Base-by-base conservation (phyloP, 2,797 vertebrate genomes). In the Hafferia zeledoni region DNA sequence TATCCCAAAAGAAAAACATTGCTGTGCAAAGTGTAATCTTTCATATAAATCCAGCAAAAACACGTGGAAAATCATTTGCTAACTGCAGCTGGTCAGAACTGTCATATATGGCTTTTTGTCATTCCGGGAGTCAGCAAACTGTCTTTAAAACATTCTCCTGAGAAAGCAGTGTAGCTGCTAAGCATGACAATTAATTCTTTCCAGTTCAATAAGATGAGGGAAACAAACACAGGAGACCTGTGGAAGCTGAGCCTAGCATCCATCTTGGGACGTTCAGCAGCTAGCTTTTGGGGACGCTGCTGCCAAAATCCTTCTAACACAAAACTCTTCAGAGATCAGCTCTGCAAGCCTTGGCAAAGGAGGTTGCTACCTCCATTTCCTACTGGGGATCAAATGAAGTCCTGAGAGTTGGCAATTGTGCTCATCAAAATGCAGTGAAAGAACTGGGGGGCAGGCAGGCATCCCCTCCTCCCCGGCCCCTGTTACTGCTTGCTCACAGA, bases 401-500 rank as follows among this genome's bases (percentile, higher is more conserved):
- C 49, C 68, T 25, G 39, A 53, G n/a, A 30, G n/a, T 1, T 64
- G 43, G 49, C 24, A 68, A 23, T 1, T 7, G 4, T 18, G 28
- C 31, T 57, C 71, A 49, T 17, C 37, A 14, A 14, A 10, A 20
- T 6, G 11, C 78, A 68, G 53, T 9, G 39, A 35, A 35, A 24
- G 30, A 78, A 23, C 17, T 5, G 55, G 1, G 9, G 12, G 5
- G 10, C 1, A 37, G 41, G 25, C 80, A 46, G 37, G 17, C 41
- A 8, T 18, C 23, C 57, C 31, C 33, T 39, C 30, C 41, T 85
- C 13, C 16, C 35, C 0, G 0, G 13, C 13, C 31, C 39, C 24
- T 5, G 5, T 2, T 33, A 5, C 25, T 47, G 56, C 49, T 25
- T 8, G 0, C 18, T 47, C 44, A 30, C 0, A 0, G 35, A 5